Evolutionary conservation across 2,888 invertebrate genomes (phyloP).

Genomic region (Philopedon plagiatum): DNA sequence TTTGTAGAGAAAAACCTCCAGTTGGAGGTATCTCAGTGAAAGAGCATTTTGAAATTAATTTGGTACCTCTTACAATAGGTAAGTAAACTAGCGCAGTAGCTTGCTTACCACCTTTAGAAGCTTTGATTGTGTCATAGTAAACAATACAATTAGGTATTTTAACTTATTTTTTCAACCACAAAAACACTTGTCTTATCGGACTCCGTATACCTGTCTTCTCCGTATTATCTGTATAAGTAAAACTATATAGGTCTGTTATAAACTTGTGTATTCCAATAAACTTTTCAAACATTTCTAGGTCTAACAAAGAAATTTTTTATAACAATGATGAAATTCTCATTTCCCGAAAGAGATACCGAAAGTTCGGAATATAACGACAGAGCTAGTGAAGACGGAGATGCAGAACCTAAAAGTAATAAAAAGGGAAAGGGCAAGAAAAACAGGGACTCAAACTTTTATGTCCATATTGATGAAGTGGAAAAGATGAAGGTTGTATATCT

Average conservation of each 20-base stretch:
- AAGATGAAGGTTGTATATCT: constrained; percentile 87
- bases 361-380: constrained; percentile 77
- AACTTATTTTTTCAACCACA: too few species aligned
- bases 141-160: too few species aligned
- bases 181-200: too few species aligned
- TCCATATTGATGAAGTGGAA: constrained; percentile 95
- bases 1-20: constrained; percentile 95
- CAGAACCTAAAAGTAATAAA: constrained; percentile 68
- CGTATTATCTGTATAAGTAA: too few species aligned
- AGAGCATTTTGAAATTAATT: constrained; percentile 98
- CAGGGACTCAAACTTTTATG: constrained; percentile 91
- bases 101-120: too few species aligned
- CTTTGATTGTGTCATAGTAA: too few species aligned
- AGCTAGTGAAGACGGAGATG: constrained; percentile 75
- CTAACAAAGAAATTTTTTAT: constrained; percentile 97
- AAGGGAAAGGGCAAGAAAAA: constrained; percentile 70
- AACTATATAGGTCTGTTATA: too few species aligned
- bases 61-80: constrained; percentile 94
- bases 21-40: constrained; percentile 99
- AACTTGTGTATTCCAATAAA: too few species aligned
- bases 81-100: too few species aligned
- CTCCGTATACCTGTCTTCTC: too few species aligned
- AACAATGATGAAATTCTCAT: constrained; percentile 97
- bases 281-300: constrained; percentile 67
- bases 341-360: constrained; percentile 93